Conservation (phyloP, 2,113 vertebrate species). For the Gymnorhina tibicen region DNA sequence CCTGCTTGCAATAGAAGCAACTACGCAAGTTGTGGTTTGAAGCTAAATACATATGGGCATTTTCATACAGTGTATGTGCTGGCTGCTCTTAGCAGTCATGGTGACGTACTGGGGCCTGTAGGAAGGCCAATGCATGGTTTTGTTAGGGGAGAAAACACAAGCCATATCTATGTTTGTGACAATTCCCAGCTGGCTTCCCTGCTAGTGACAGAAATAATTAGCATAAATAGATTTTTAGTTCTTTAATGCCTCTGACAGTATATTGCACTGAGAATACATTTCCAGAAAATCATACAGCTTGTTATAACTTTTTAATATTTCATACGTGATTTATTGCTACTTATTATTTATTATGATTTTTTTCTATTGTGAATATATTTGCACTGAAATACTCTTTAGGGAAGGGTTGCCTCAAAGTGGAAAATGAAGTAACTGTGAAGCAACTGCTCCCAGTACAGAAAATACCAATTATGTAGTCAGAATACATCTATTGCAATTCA, state of each 20-base stretch:
- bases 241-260: not conserved
- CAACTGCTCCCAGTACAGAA: not conserved
- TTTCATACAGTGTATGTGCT: not conserved
- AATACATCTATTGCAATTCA: not conserved
- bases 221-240: conserved; percentile 19
- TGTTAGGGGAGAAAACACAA: not conserved
- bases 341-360: not conserved
- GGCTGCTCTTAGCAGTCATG: not conserved
- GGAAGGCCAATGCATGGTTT: not conserved
- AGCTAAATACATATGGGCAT: not conserved
- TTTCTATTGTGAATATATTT: not conserved
- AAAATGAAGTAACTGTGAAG: not conserved
- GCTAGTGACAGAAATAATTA: conserved; percentile 11
- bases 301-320: not conserved
- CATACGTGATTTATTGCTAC: not conserved
- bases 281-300: not conserved
- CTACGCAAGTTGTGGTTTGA: not conserved
- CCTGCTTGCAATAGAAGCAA: not conserved
- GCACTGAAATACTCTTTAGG: not conserved
- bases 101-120: accelerated
- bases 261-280: not conserved
- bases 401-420: not conserved
- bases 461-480: not conserved
- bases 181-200: conserved; percentile 5
- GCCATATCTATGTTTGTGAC: not conserved